Conservation (phyloP, 2,797 vertebrate genomes). For the Rallus crepitans region DNA sequence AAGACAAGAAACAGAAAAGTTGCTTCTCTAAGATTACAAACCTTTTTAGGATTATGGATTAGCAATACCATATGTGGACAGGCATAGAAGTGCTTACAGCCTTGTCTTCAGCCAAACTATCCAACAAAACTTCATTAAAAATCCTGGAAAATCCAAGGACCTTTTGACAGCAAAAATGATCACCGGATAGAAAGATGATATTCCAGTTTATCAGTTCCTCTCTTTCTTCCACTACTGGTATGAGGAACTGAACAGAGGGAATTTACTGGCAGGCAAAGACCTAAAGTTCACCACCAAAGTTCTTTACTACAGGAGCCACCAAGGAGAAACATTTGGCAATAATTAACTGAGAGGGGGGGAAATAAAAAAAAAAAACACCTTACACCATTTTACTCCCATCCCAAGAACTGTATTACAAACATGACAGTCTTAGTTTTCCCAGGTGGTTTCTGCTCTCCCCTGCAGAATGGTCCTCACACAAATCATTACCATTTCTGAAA, state of each 20-base stretch:
- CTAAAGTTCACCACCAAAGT: neutral
- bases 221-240: neutral
- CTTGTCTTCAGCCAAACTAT: neutral
- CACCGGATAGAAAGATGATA: neutral
- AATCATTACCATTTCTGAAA: neutral
- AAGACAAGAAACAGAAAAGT: neutral
- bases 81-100: neutral
- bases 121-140: neutral
- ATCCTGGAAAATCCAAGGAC: neutral
- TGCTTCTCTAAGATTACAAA: neutral
- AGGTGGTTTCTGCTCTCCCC: neutral
- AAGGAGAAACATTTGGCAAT: neutral
- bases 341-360: neutral
- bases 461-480: neutral
- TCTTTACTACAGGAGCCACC: neutral
- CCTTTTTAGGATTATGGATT: neutral
- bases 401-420: neutral
- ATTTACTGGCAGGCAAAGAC: neutral
- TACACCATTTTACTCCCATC: neutral
- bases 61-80: neutral
- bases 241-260: neutral
- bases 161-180: neutral
- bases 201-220: neutral
- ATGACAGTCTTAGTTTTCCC: neutral
- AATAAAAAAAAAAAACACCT: neutral